Evolutionary conservation across 2,888 invertebrate species (phyloP), one percentile per base, ranked within the genome.

Genomic region (Pinctada fucata): DNA sequence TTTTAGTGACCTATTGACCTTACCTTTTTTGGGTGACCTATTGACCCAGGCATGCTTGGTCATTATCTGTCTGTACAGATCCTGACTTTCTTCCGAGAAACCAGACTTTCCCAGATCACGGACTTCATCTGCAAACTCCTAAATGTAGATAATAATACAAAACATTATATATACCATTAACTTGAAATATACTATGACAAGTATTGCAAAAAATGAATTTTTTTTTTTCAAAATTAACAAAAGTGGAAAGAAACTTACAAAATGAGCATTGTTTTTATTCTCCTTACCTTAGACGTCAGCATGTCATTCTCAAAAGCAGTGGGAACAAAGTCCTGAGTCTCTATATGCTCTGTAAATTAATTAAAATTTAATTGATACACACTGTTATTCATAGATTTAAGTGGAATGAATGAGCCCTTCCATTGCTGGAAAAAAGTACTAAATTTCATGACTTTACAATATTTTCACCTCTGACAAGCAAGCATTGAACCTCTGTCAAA

Each of bases 261-360:
- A 58, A 8, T 10, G 31, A 31, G 31, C 31, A 31, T 31, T 31
- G 31, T 31, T 31, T 31, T 1, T 31, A 31, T 1, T 31, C 8
- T 3, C 72, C 71, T 72, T 83, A 89, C 90, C 88, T 89, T 85
- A 10, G 89, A 89, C 47, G 87, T 88, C 52, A 86, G 80, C 91
- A 91, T 91, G 65, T 82, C 86, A 81, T 89, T 88, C 69, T 83
- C 84, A 82, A 91, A 91, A 2, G 87, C 88, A 58, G 88, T 88
- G 75, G 85, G 86, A 67, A 90, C 89, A 87, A 90, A 91, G 45
- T 76, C 73, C 13, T 81, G 67, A 45, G 91, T 91, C 72, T 89
- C 88, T 67, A 89, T 80, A 79, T 90, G 87, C 72, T 89, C 90
- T 90, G 85, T 64, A 86, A 87, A 50, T 50, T 72, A 65, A 76